Conservation (phyloP, 2,888 invertebrate species). For the Drosophila niveifrons region DNA sequence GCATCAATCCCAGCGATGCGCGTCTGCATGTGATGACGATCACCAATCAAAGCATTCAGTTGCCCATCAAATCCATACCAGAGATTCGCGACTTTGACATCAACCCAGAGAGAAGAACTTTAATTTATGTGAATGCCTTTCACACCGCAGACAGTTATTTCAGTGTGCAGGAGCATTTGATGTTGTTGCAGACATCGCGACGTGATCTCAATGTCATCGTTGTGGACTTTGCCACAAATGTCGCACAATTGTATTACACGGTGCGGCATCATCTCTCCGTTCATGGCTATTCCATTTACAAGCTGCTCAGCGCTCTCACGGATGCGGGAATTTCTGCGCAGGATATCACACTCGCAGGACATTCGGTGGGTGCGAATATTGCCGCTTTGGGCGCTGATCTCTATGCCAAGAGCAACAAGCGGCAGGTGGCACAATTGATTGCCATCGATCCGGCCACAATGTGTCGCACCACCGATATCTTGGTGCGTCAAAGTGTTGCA, state of each 20-base stretch:
- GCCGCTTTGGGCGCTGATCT: conserved; percentile 78
- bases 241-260: conserved; percentile 80
- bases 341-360: conserved; percentile 78
- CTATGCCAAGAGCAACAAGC: conserved; percentile 62
- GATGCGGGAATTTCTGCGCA: conserved; percentile 60
- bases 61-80: conserved; percentile 80
- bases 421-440: conserved; percentile 73
- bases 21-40: conserved; percentile 75
- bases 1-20: conserved; percentile 82
- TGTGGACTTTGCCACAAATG: conserved; percentile 78
- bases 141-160: conserved; percentile 76
- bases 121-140: conserved; percentile 81
- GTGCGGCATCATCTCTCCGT: conserved; percentile 79
- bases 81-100: conserved; percentile 81
- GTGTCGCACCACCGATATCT: conserved; percentile 75
- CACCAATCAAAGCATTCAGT: conserved; percentile 78
- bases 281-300: conserved; percentile 77
- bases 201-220: conserved; percentile 80
- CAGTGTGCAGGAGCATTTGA: conserved; percentile 78
- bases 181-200: conserved; percentile 70
- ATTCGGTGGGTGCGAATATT: conserved; percentile 84
- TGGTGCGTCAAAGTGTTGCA: conserved; percentile 69
- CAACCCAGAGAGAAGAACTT: conserved; percentile 71
- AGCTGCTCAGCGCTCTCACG: conserved; percentile 65
- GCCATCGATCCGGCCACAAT: conserved; percentile 83